Evolutionary conservation across 64 coral and sea anemone species (phyloP).

Genomic region (Actinia equina): DNA sequence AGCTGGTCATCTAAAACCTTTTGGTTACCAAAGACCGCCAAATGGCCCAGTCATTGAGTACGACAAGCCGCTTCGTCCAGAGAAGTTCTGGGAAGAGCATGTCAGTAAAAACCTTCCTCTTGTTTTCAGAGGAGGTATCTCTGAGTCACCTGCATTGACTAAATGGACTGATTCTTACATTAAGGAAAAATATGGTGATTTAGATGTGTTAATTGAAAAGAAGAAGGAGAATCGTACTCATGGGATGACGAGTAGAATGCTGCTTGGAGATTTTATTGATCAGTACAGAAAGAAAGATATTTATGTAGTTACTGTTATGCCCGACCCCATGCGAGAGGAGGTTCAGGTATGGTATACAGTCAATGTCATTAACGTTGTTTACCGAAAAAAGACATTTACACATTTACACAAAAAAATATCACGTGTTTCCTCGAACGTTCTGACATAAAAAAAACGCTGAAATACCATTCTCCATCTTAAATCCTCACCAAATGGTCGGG

Average conservation of each 20-base stretch:
- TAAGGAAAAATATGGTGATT: slow-evolving; percentile 82
- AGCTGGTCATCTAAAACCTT: slow-evolving; percentile 87
- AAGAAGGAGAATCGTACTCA: slow-evolving; percentile 92
- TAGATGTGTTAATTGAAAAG: slow-evolving; percentile 79
- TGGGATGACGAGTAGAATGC: slow-evolving; percentile 29
- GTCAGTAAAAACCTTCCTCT: slow-evolving; percentile 49
- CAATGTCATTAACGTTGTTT: too few relatives aligned
- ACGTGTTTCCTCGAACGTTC: too few relatives aligned
- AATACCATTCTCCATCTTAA: too few relatives aligned
- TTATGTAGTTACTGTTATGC: slow-evolving; percentile 90
- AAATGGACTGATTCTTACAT: slow-evolving; percentile 84
- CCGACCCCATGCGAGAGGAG: slow-evolving; percentile 94
- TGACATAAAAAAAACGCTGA: too few relatives aligned
- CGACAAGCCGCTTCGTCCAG: slow-evolving; percentile 59
- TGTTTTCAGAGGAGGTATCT: slow-evolving; percentile 67
- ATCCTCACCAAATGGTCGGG: too few relatives aligned
- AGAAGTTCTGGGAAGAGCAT: slow-evolving; percentile 83
- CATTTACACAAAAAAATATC: too few relatives aligned
- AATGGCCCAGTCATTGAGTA: slow-evolving; percentile 79
- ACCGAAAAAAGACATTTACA: too few relatives aligned
- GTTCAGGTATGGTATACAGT: slow-evolving; percentile 49
- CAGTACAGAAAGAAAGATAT: slow-evolving; percentile 67
- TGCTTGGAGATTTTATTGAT: slow-evolving; percentile 79
- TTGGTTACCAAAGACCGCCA: slow-evolving; percentile 78
- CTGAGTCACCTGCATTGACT: slow-evolving; percentile 62